These are phyloP conservation scores for Papilio elwesi DNA, from an alignment of 2,888 invertebrate species.

Conservation along the genomic window DNA sequence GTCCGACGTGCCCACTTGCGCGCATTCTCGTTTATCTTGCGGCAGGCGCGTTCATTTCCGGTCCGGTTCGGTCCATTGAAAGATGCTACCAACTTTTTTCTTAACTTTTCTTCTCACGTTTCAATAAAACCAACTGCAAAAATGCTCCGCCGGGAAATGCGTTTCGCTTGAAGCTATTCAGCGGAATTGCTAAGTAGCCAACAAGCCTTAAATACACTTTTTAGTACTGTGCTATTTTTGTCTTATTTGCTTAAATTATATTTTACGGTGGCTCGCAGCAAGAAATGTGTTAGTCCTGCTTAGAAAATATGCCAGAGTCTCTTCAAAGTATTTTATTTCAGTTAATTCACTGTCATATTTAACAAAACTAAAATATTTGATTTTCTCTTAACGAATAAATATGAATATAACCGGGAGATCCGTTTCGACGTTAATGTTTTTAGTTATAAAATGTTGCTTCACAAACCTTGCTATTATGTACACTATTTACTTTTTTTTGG, in stretches of 20 bases:
- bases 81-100: slow-evolving; percentile 23
- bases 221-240: slow-evolving; percentile 14
- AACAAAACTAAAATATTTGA: too few species aligned
- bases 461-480: too few species aligned
- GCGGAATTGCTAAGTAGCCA: slow-evolving; percentile 22
- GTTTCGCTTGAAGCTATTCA: slow-evolving; percentile 24
- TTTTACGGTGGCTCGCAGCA: not conserved
- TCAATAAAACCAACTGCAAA: slow-evolving; percentile 23
- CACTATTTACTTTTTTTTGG: too few species aligned
- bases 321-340: not conserved
- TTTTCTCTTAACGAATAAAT: too few species aligned
- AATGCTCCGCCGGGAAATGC: slow-evolving; percentile 19
- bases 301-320: not conserved
- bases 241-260: slow-evolving; percentile 4
- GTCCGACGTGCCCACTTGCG: not conserved
- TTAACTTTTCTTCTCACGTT: slow-evolving; percentile 22
- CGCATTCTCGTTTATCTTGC: slow-evolving; percentile 7
- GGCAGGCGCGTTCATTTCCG: slow-evolving; percentile 26
- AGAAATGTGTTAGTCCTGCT: not conserved
- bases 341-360: too few species aligned
- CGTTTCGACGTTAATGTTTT: too few species aligned
- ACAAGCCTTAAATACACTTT: slow-evolving; percentile 13
- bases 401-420: too few species aligned
- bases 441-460: too few species aligned
- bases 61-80: slow-evolving; percentile 20